Percentiles rank a stretch among this genome's conserved stretches.
These are phyloP conservation scores for Sitta europaea DNA, from an alignment of 2,113 vertebrate species.

Conservation along the genomic window DNA sequence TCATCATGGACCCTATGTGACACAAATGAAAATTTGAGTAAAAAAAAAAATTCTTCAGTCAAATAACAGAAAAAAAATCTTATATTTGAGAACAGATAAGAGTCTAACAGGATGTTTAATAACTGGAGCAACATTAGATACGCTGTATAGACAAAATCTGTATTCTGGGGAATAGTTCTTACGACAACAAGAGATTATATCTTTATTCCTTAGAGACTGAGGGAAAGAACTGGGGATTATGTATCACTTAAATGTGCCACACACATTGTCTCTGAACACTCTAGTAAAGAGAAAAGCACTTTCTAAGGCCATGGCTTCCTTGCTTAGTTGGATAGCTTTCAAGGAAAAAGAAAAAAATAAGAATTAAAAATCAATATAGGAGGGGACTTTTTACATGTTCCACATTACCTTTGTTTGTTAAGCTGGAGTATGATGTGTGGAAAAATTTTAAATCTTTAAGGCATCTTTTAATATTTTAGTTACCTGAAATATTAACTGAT, in stretches of 20 bases:
- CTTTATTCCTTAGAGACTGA: not conserved
- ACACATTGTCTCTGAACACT: slow-evolving; percentile 30
- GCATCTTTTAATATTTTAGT: slow-evolving; percentile 66
- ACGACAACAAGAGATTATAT: slow-evolving; percentile 8
- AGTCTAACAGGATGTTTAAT: not conserved
- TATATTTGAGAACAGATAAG: not conserved
- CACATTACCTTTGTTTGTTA: slow-evolving; percentile 47
- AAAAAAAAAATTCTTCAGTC: not conserved
- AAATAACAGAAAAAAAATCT: not conserved
- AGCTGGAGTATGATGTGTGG: slow-evolving; percentile 33
- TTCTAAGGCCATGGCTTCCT: slow-evolving; percentile 9
- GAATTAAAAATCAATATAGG: slow-evolving; percentile 39
- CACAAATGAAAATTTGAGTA: not conserved
- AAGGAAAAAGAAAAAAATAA: not conserved
- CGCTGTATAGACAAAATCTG: not conserved
- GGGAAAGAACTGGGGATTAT: slow-evolving; percentile 7
- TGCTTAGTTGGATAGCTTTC: slow-evolving; percentile 20
- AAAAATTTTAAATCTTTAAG: slow-evolving; percentile 58
- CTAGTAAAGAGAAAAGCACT: not conserved
- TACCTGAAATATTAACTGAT: slow-evolving; percentile 61
- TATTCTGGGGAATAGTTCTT: slow-evolving; percentile 21
- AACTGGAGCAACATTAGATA: not conserved
- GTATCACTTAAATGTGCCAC: slow-evolving; percentile 33
- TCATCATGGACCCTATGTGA: not conserved
- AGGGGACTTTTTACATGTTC: slow-evolving; percentile 35